Percentiles rank a stretch among this genome's conserved stretches.
These are phyloP conservation scores for Raja brachyura DNA, from an alignment of 2,113 vertebrate species.

Conservation along the genomic window DNA sequence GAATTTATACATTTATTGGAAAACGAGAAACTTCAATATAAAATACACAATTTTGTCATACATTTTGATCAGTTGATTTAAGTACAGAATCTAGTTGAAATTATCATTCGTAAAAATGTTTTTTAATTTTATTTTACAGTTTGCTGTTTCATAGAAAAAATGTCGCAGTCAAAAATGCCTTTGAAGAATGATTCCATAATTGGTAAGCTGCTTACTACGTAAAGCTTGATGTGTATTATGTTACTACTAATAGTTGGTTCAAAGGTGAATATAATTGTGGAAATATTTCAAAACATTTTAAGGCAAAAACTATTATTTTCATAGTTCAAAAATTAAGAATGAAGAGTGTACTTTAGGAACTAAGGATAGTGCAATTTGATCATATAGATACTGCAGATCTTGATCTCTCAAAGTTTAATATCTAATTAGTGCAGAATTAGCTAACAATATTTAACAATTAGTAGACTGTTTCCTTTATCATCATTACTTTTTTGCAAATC, in stretches of 20 bases:
- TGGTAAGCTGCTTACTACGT: conserved; percentile 53
- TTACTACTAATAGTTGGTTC: background rate
- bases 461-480: too few species aligned
- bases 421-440: background rate
- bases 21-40: background rate
- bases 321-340: background rate
- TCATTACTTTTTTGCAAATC: too few species aligned
- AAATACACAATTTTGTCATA: background rate
- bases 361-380: background rate
- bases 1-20: background rate
- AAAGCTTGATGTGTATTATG: background rate
- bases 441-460: background rate
- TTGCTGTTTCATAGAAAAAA: conserved; percentile 77
- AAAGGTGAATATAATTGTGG: background rate
- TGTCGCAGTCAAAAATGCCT: conserved; percentile 83
- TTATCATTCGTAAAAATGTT: background rate
- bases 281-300: background rate
- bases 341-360: background rate
- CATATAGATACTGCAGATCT: background rate
- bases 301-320: background rate
- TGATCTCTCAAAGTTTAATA: background rate
- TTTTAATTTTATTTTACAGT: conserved; percentile 57
- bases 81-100: background rate
- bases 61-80: background rate
- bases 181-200: conserved; percentile 71